These are phyloP conservation scores for Bolinopsis microptera DNA, from an alignment of 37 sponge, comb jelly and placozoan species.

Conservation along the genomic window DNA sequence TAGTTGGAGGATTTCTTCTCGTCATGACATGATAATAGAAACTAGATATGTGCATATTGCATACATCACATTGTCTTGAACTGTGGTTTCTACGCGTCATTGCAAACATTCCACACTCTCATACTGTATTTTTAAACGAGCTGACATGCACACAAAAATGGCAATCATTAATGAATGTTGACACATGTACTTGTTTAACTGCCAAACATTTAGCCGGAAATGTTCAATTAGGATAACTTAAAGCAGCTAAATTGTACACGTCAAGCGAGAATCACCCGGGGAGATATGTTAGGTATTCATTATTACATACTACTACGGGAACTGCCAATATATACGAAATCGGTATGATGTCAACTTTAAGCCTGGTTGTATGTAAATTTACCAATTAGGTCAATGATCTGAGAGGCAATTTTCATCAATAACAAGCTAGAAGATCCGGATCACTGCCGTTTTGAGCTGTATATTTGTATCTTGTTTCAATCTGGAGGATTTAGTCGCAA, in stretches of 20 bases:
- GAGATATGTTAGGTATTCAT: too few species aligned
- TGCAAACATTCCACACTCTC: too few species aligned
- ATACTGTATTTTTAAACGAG: too few species aligned
- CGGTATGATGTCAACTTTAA: background rate
- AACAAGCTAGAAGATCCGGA: background rate
- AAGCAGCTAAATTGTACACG: too few species aligned
- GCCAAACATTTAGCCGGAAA: too few species aligned
- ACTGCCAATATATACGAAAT: background rate
- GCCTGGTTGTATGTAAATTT: background rate
- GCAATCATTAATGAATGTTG: too few species aligned
- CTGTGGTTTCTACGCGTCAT: too few species aligned
- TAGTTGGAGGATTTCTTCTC: background rate
- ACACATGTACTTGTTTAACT: too few species aligned
- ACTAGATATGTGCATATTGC: background rate
- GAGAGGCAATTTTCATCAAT: background rate
- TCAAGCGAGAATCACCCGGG: too few species aligned
- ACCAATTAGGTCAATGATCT: conserved; percentile 29
- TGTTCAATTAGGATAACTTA: too few species aligned
- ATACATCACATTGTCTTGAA: background rate
- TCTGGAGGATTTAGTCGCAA: background rate
- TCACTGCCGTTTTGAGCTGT: background rate
- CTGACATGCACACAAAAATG: too few species aligned
- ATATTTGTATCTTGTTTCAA: background rate
- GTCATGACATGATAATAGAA: background rate
- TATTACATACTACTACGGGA: too few species aligned